Evolutionary conservation across 2,113 vertebrate species (phyloP).

Genomic region (Calyptomena viridis): DNA sequence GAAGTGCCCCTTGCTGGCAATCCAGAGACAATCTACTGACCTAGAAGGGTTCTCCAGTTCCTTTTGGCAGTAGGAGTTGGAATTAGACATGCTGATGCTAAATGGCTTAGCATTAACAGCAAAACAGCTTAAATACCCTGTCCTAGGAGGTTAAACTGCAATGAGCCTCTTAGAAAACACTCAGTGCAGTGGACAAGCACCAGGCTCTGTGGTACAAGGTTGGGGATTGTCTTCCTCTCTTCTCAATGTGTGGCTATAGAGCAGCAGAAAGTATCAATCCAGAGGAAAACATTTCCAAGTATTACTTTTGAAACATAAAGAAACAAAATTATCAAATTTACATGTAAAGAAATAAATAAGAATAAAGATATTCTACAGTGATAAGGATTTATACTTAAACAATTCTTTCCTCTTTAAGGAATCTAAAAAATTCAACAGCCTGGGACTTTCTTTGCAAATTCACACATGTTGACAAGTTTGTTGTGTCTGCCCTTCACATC

Average conservation of each 20-base stretch:
- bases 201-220: neutral
- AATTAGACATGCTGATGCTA: conserved; percentile 17
- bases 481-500: neutral
- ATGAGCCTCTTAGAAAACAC: conserved; percentile 3
- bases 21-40: neutral
- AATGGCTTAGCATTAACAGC: conserved; percentile 36
- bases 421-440: neutral
- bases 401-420: neutral
- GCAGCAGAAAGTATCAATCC: neutral
- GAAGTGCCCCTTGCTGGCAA: neutral
- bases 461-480: neutral
- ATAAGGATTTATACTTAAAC: neutral
- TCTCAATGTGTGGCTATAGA: neutral
- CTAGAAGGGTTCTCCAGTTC: neutral
- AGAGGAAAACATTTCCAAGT: neutral
- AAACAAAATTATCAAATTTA: neutral
- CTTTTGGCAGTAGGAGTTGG: neutral
- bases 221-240: neutral
- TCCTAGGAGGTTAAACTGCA: conserved; percentile 31
- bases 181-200: neutral
- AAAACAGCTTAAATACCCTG: conserved; percentile 18
- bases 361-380: neutral
- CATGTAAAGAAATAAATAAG: neutral
- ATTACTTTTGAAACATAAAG: neutral
- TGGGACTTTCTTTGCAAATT: neutral